These are phyloP conservation scores for Aphodius sticticus DNA, from an alignment of 2,888 invertebrate species.

Conservation along the genomic window DNA sequence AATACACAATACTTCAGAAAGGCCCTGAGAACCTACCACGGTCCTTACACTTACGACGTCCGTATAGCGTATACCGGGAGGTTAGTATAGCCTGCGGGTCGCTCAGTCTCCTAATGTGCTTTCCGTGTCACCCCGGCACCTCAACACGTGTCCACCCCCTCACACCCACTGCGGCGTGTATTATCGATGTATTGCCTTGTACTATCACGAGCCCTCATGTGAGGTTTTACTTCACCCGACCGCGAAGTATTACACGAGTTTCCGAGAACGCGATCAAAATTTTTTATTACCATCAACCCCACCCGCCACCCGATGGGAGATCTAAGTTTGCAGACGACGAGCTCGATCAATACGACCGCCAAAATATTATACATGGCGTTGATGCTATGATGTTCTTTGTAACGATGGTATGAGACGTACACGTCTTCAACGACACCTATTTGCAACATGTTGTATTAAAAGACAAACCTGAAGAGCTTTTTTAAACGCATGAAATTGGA, in stretches of 20 bases:
- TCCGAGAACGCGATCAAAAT: slow-evolving; percentile 40
- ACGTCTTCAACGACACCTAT: too few relatives aligned
- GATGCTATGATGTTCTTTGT: too few relatives aligned
- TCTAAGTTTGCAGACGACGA: neutral
- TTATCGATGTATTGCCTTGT: slow-evolving; percentile 60
- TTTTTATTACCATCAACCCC: slow-evolving; percentile 14
- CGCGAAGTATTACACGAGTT: slow-evolving; percentile 55
- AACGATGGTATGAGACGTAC: too few relatives aligned
- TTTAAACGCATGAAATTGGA: too few relatives aligned
- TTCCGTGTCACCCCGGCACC: slow-evolving; percentile 61
- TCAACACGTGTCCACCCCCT: slow-evolving; percentile 60
- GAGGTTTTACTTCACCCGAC: slow-evolving; percentile 56
- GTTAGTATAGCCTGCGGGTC: slow-evolving; percentile 46
- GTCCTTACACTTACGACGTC: slow-evolving; percentile 53
- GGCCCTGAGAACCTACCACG: slow-evolving; percentile 31
- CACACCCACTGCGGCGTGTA: slow-evolving; percentile 53
- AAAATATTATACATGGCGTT: neutral
- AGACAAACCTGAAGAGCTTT: too few relatives aligned
- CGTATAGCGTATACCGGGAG: slow-evolving; percentile 48
- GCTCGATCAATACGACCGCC: neutral
- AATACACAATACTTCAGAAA: slow-evolving; percentile 44
- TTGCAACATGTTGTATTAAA: too few relatives aligned
- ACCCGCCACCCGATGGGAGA: neutral
- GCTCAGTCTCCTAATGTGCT: slow-evolving; percentile 59
- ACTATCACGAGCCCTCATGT: slow-evolving; percentile 54